Conservation (phyloP, 1,140 invertebrate species). For the Drosophila orena region DNA sequence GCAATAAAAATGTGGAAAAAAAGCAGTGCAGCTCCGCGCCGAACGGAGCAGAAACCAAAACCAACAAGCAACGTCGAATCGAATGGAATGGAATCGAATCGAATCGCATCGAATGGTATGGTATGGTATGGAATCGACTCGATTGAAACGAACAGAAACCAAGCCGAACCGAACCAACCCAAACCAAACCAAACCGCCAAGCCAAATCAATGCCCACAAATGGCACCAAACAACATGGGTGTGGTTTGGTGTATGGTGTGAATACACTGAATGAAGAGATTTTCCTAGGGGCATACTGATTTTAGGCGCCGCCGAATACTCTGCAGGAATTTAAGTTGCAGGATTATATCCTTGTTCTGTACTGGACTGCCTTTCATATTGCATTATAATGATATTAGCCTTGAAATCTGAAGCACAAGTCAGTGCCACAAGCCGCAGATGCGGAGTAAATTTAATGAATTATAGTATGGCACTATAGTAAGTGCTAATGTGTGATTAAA, state of each 20-base stretch:
- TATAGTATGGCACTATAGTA: too few relatives aligned
- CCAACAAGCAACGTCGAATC: conserved; percentile 43
- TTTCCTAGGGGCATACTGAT: conserved; percentile 14
- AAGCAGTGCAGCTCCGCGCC: conserved; percentile 5
- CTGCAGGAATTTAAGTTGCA: not conserved
- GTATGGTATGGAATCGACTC: conserved; percentile 7
- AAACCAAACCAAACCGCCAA: conserved; percentile 57
- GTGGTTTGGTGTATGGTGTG: conserved; percentile 12
- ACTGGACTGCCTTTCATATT: too few relatives aligned
- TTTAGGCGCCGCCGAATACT: conserved; percentile 9
- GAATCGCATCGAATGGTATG: too few relatives aligned
- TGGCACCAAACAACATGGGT: conserved; percentile 56
- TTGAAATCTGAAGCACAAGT: too few relatives aligned
- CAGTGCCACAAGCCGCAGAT: not conserved
- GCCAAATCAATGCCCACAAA: conserved; percentile 73
- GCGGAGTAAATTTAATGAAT: too few relatives aligned
- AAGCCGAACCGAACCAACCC: conserved; percentile 19
- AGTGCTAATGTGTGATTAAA: too few relatives aligned
- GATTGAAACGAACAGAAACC: conserved; percentile 2
- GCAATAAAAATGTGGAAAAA: conserved; percentile 59
- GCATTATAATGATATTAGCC: too few relatives aligned
- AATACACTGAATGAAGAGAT: conserved; percentile 40
- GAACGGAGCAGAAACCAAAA: conserved; percentile 34
- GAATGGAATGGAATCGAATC: conserved; percentile 36
- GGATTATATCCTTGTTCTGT: too few relatives aligned